Evolutionary conservation across 2,888 invertebrate species (phyloP).

Genomic region (Pollenia griseotomentosa): DNA sequence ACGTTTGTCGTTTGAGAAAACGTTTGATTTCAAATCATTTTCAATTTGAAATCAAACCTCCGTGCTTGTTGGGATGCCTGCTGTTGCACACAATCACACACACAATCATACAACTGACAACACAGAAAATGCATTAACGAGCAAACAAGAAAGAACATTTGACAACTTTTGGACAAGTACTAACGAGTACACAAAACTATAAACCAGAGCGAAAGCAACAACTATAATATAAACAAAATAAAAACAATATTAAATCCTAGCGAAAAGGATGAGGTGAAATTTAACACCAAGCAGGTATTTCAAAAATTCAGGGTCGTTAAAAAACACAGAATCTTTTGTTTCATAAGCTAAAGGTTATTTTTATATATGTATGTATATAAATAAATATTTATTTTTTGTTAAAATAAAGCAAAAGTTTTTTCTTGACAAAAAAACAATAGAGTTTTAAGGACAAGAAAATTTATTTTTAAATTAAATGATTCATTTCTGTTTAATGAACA

Average conservation of each 20-base stretch:
- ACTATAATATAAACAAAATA: slow-evolving; percentile 35
- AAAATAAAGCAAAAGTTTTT: slow-evolving; percentile 31
- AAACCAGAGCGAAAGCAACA: slow-evolving; percentile 50
- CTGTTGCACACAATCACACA: slow-evolving; percentile 22
- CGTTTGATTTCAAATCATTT: too few species aligned
- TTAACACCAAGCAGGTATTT: slow-evolving; percentile 14
- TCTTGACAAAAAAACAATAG: slow-evolving; percentile 3
- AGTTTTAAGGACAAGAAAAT: neutral
- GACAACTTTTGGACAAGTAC: slow-evolving; percentile 70
- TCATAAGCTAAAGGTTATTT: slow-evolving; percentile 31
- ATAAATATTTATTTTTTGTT: neutral
- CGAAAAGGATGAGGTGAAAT: neutral
- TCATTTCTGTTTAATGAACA: too few species aligned
- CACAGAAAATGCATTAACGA: slow-evolving; percentile 81
- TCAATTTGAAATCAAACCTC: too few species aligned
- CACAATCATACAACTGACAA: slow-evolving; percentile 64
- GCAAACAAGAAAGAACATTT: slow-evolving; percentile 74
- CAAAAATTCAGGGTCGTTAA: slow-evolving; percentile 48
- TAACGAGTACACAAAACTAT: slow-evolving; percentile 50
- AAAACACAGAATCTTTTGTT: neutral
- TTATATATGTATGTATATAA: too few species aligned
- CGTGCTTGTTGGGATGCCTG: too few species aligned
- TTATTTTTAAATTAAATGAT: slow-evolving; percentile 15
- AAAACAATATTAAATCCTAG: slow-evolving; percentile 28
- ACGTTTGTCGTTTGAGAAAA: too few species aligned